A percentile compares a stretch with the other conserved stretches of the same genome.
phyloP scores from a whole-genome alignment of 2,888 invertebrate species.

The Sphinx pinastri region DNA sequence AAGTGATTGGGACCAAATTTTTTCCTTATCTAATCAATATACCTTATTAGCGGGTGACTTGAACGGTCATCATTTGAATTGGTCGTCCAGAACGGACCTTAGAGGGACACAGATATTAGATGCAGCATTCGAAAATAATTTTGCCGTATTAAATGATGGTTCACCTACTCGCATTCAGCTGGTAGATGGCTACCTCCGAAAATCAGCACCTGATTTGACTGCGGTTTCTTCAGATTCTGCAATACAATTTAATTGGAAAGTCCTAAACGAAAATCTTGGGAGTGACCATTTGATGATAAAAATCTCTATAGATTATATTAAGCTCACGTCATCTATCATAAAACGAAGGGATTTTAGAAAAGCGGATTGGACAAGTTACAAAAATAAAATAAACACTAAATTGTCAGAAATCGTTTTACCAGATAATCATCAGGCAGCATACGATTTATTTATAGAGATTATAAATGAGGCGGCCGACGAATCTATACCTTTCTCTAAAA shows the following conservation, averaged over 20 bases:
- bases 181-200: conserved; percentile 28
- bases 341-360: conserved; percentile 28
- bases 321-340: background rate
- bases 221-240: conserved; percentile 34
- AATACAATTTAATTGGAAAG: conserved; percentile 31
- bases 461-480: conserved; percentile 29
- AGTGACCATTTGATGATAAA: conserved; percentile 36
- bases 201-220: conserved; percentile 36
- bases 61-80: conserved; percentile 6
- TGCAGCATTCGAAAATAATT: conserved; percentile 28
- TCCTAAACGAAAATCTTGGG: conserved; percentile 34
- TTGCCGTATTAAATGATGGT: conserved; percentile 35
- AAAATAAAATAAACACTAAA: background rate
- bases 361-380: conserved; percentile 30
- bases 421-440: conserved; percentile 9
- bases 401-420: background rate
- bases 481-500: conserved; percentile 27
- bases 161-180: conserved; percentile 32
- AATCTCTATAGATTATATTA: background rate
- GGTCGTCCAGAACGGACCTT: conserved; percentile 35
- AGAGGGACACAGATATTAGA: conserved; percentile 36
- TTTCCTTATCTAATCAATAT: background rate
- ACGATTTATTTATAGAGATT: conserved; percentile 5
- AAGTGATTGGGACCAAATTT: conserved; percentile 24
- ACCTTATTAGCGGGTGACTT: too few species aligned